Evolutionary conservation across 2,888 invertebrate genomes (phyloP).

Genomic region (Nowickia ferox): DNA sequence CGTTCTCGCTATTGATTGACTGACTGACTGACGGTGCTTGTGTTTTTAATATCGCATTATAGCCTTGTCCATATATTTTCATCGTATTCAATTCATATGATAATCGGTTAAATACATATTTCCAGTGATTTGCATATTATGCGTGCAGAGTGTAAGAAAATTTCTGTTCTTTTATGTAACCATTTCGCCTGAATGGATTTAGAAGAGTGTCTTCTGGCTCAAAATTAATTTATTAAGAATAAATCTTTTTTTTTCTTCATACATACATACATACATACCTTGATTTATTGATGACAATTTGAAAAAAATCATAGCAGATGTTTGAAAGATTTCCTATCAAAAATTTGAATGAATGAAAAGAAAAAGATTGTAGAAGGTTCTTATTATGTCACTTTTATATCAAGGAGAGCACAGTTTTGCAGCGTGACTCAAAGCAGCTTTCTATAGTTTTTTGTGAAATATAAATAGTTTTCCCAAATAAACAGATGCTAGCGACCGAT

Average conservation of each 20-base stretch:
- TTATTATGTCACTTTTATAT: not conserved
- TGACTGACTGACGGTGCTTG: constrained; percentile 35
- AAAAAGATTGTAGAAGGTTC: not conserved
- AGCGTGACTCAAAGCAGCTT: too few species aligned
- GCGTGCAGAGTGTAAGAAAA: constrained; percentile 36
- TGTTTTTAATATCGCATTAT: constrained; percentile 40
- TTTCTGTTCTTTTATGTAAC: constrained; percentile 52
- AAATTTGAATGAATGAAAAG: not conserved
- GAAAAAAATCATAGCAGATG: constrained; percentile 62
- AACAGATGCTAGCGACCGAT: too few species aligned
- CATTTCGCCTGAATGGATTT: constrained; percentile 65
- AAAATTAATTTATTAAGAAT: constrained; percentile 49
- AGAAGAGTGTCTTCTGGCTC: constrained; percentile 48
- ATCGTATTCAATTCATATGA: constrained; percentile 64
- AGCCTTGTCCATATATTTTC: constrained; percentile 69
- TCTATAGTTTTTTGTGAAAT: too few species aligned
- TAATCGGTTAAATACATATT: constrained; percentile 58
- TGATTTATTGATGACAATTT: constrained; percentile 74
- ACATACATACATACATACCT: constrained; percentile 21
- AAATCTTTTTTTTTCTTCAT: constrained; percentile 28
- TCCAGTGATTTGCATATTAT: constrained; percentile 63
- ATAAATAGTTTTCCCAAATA: too few species aligned
- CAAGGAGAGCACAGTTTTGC: not conserved
- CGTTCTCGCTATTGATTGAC: constrained; percentile 47
- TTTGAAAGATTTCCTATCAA: constrained; percentile 24